Conservation (phyloP, 1,140 invertebrate species). For the Bombus consobrinus region DNA sequence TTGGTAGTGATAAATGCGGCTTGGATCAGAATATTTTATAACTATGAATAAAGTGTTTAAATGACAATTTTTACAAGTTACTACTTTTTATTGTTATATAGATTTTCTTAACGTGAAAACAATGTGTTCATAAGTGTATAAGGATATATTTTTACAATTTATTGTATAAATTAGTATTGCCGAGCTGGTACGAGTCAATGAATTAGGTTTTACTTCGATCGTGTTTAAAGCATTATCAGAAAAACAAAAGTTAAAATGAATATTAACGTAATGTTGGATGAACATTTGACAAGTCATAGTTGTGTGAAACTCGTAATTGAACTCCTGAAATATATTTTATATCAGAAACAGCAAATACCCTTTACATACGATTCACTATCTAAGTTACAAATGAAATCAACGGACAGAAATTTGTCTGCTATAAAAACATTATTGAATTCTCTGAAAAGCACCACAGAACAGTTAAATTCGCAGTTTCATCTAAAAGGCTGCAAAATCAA, state of each 20-base stretch:
- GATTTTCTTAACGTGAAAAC: not conserved
- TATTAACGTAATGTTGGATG: conserved; percentile 75
- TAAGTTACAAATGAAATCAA: conserved; percentile 69
- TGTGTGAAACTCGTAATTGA: conserved; percentile 77
- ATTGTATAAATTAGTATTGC: not conserved
- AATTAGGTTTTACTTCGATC: not conserved
- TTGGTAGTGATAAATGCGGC: not conserved
- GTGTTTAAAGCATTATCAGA: conserved; percentile 33
- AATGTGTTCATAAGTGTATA: not conserved
- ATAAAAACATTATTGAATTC: conserved; percentile 70
- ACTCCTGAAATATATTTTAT: conserved; percentile 79
- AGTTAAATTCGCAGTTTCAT: conserved; percentile 74
- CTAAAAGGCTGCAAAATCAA: conserved; percentile 70
- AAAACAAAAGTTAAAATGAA: conserved; percentile 62
- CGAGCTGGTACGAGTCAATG: not conserved
- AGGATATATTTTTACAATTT: not conserved
- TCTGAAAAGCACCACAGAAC: conserved; percentile 70
- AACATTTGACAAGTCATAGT: conserved; percentile 75
- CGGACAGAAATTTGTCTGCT: conserved; percentile 70
- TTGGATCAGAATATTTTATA: not conserved
- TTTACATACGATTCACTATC: conserved; percentile 75
- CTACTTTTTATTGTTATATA: not conserved
- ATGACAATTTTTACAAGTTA: not conserved
- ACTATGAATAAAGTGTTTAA: not conserved
- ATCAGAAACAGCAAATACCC: conserved; percentile 80